A percentile compares a stretch with the other conserved stretches of the same genome.
Conservation (phyloP, 1,140 invertebrate species). For the Tetranychus urticae region DNA sequence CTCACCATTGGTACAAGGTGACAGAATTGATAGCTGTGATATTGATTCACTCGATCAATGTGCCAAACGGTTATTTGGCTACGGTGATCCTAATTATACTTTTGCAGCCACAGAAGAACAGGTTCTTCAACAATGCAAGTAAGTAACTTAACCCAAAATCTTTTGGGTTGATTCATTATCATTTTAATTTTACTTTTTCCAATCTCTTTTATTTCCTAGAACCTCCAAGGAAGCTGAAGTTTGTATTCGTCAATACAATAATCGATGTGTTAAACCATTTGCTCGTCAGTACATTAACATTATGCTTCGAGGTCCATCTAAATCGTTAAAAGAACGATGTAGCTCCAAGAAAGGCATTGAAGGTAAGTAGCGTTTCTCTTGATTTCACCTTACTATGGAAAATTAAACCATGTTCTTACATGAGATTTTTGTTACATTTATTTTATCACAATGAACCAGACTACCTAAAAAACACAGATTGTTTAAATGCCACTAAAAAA, state of each 20-base stretch:
- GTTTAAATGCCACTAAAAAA: slow-evolving; percentile 3
- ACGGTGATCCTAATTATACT: slow-evolving; percentile 3
- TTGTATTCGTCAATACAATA: slow-evolving; percentile 3
- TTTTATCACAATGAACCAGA: background rate
- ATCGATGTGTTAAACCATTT: slow-evolving; percentile 7
- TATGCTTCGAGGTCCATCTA: slow-evolving; percentile 4
- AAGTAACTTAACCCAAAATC: background rate
- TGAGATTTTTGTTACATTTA: no score
- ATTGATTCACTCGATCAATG: slow-evolving; percentile 1
- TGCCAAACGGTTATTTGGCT: slow-evolving; percentile 5
- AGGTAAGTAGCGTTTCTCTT: slow-evolving; percentile 1
- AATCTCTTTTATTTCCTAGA: background rate
- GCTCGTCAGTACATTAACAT: slow-evolving; percentile 7
- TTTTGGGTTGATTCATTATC: background rate
- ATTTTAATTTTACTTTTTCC: background rate
- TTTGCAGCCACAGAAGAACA: slow-evolving; percentile 1
- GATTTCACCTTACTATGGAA: background rate
- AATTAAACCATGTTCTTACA: no score
- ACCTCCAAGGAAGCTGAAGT: slow-evolving; percentile 1
- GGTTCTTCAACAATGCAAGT: slow-evolving; percentile 6
- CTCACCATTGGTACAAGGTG: no score
- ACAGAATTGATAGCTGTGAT: slow-evolving; percentile 1
- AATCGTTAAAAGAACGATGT: slow-evolving; percentile 2
- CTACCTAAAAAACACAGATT: slow-evolving; percentile 2
- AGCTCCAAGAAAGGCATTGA: slow-evolving; percentile 1